A percentile compares a stretch with the other conserved stretches of the same genome.
These are phyloP conservation scores for Autographa gamma DNA, from an alignment of 2,888 invertebrate genomes.

Conservation along the genomic window DNA sequence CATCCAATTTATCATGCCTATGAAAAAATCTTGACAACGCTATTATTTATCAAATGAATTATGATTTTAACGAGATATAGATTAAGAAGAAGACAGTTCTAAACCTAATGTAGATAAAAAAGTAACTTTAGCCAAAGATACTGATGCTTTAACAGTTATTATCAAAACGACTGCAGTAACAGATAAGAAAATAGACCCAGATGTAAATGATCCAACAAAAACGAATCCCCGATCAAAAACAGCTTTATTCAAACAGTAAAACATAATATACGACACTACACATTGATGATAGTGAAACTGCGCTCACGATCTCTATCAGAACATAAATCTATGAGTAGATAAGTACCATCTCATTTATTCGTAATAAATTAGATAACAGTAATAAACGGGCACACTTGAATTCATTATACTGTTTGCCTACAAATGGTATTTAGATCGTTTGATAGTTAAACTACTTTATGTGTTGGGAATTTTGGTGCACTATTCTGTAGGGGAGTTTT, in stretches of 20 bases:
- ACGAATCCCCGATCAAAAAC: neutral
- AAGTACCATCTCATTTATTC: constrained; percentile 24
- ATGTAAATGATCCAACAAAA: neutral
- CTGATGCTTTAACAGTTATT: constrained; percentile 8
- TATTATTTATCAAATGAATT: neutral
- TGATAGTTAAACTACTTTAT: constrained; percentile 22
- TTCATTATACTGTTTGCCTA: constrained; percentile 6
- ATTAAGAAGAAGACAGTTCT: too few species aligned
- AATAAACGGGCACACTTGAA: constrained; percentile 12
- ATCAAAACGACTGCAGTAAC: constrained; percentile 12
- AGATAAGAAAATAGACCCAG: neutral
- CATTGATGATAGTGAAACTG: constrained; percentile 13
- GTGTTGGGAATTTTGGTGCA: constrained; percentile 18
- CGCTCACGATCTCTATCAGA: constrained; percentile 25
- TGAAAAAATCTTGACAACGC: neutral
- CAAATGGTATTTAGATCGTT: constrained; percentile 22
- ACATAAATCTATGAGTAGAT: constrained; percentile 26
- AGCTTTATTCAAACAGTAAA: neutral
- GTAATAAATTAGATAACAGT: constrained; percentile 28
- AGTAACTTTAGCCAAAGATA: too few species aligned
- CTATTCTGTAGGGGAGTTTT: constrained; percentile 15
- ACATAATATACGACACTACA: constrained; percentile 2
- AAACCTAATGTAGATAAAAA: too few species aligned
- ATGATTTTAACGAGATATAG: too few species aligned
- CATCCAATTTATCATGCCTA: too few species aligned